Evolutionary conservation across 2,888 invertebrate species (phyloP), one percentile per base, ranked within the genome.

Genomic region (Globia sparganii): DNA sequence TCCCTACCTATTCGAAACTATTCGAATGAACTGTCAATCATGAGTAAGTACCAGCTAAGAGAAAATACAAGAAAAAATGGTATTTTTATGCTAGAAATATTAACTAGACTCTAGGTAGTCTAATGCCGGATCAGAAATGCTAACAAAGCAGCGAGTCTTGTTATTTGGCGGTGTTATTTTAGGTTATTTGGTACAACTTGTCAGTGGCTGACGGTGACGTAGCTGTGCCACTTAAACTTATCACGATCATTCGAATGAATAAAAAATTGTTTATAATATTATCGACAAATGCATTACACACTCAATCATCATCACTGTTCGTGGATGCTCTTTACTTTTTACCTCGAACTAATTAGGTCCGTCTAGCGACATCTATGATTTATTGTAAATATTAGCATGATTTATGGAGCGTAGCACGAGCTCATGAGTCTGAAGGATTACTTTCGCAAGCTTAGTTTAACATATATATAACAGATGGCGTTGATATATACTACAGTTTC

Each of bases 351-450:
- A n/a, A n/a, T n/a, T n/a, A n/a, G n/a, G n/a, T n/a, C n/a, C n/a
- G n/a, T n/a, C n/a, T 46, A 72, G 66, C 43, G 84, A 65, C 84
- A 78, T 84, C 84, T 84, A 56, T 56, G 53, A 56, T 56, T n/a
- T 56, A 37, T 66, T 34, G 46, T 34, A n/a, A 15, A 58, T 34
- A n/a, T 31, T 11, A 28, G 9, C 8, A 67, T 67, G 21, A 21
- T 62, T 58, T 28, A 18, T 11, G 11, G 18, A 46, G 15, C 25
- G 4, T 28, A 11, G 25, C 25, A 65, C 28, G 53, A 56, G 43
- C 25, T 0, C 8, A 18, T 8, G 46, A 25, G 11, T 15, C 2
- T 11, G 34, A 69, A 8, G 4, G 40, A n/a, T 34, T 18, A 31
- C 11, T 6, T 11, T 31, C n/a, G 18, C 13, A 37, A 25, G 11